Evolutionary conservation across 2,888 invertebrate species (phyloP), one percentile per base, ranked within the genome.

Genomic region (Stenodera caucasica): DNA sequence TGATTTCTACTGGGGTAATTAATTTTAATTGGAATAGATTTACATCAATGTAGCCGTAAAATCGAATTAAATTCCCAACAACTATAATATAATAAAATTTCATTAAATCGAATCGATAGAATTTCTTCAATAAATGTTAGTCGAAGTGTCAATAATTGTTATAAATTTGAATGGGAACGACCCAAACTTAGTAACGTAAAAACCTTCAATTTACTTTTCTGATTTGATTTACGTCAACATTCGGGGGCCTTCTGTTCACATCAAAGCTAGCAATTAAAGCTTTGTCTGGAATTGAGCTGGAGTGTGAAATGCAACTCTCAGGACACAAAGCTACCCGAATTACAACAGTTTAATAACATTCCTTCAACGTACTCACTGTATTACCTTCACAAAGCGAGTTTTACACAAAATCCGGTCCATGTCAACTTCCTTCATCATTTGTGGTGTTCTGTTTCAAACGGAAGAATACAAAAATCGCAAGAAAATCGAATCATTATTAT

Each of bases 221-320:
- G 72, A 74, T 73, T 70, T 73, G 73, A 74, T 72, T 72, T 71
- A 68, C 67, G 70, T 70, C 68, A 70, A 70, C 70, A 63, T 66
- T 67, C 12, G 23, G 45, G 64, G 69, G 66, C 68, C 69, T 58
- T 60, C 61, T 64, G 67, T 64, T 70, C 68, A 70, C 49, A 69
- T 75, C 75, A 74, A 74, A 75, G 72, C 70, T 61, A 67, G 70
- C 70, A 74, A 75, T 74, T 74, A 73, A 67, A 64, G 68, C 72
- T 70, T 71, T 71, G 71, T 74, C 71, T 73, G 68, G 63, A 66
- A 59, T 63, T 68, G 65, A 72, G 69, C 64, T 69, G 71, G 69
- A 74, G 73, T 74, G 74, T 73, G 71, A 75, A 73, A 73, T 73
- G 72, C 69, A 71, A 70, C 71, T 70, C 57, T 65, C 61, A 57